Conservation (phyloP, 2,888 invertebrate genomes). For the Lasioglossum figueresi region DNA sequence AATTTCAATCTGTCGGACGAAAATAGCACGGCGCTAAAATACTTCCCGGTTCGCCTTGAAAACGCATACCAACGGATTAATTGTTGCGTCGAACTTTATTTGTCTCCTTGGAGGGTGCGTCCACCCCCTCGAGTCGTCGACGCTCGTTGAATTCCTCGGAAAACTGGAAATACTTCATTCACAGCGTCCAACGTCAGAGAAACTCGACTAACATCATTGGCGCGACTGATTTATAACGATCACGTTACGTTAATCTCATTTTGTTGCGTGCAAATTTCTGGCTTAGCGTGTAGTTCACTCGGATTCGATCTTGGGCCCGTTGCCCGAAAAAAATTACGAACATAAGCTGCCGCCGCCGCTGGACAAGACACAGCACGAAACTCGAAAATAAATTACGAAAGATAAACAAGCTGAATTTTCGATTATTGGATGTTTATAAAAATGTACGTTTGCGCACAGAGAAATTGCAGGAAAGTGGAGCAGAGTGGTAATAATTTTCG, state of each 20-base stretch:
- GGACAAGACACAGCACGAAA: neutral
- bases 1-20: constrained; percentile 73
- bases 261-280: constrained; percentile 39
- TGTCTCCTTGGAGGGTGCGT: neutral
- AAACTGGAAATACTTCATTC: neutral
- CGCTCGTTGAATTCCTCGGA: neutral
- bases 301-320: constrained; percentile 40
- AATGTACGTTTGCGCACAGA: neutral
- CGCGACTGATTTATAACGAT: constrained; percentile 4
- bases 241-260: constrained; percentile 10
- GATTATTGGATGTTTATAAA: neutral
- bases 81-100: constrained; percentile 13
- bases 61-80: constrained; percentile 48
- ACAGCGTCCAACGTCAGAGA: neutral
- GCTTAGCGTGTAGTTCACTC: constrained; percentile 26
- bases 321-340: constrained; percentile 50
- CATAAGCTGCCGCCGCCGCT: no score
- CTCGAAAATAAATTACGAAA: neutral
- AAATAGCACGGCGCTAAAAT: constrained; percentile 75
- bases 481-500: neutral
- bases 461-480: neutral
- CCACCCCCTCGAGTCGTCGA: neutral
- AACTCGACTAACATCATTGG: neutral
- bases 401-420: neutral
- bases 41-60: constrained; percentile 71